Evolutionary conservation across 2,797 vertebrate genomes (phyloP).

Genomic region (Takifugu ocellatus): DNA sequence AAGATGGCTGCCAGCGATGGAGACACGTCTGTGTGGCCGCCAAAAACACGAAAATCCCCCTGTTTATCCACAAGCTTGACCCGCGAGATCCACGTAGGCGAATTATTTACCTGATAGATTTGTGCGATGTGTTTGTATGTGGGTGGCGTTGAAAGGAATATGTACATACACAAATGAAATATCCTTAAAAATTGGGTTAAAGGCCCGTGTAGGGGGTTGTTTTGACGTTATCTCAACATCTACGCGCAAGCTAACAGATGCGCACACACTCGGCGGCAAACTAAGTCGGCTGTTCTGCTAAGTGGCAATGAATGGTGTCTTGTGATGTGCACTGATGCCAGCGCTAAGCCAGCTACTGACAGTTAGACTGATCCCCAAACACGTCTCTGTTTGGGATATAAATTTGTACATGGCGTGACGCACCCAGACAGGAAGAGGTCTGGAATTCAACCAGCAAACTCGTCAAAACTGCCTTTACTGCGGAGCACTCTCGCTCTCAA

Average conservation of each 20-base stretch:
- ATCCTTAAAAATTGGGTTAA: slow-evolving; percentile 22
- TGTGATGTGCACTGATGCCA: slow-evolving; percentile 64
- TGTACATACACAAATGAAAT: no score
- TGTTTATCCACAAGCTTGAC: slow-evolving; percentile 77
- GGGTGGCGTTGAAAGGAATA: not conserved
- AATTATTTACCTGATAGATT: slow-evolving; percentile 4
- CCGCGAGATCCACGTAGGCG: slow-evolving; percentile 41
- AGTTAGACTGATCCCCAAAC: slow-evolving; percentile 62
- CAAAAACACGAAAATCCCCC: slow-evolving; percentile 67
- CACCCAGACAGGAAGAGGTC: slow-evolving; percentile 30
- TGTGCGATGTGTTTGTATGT: not conserved
- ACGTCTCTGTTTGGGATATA: slow-evolving; percentile 56
- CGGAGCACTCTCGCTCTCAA: not conserved
- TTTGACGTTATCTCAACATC: slow-evolving; percentile 46
- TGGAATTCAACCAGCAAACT: slow-evolving; percentile 26
- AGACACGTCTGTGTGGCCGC: slow-evolving; percentile 62
- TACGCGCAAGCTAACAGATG: slow-evolving; percentile 2
- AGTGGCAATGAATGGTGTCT: slow-evolving; percentile 67
- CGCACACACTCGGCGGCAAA: slow-evolving; percentile 24
- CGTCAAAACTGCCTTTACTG: not conserved
- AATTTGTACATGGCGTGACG: slow-evolving; percentile 31
- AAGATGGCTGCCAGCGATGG: slow-evolving; percentile 74
- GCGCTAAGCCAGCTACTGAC: slow-evolving; percentile 64
- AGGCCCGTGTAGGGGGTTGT: slow-evolving; percentile 36
- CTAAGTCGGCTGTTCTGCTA: slow-evolving; percentile 63